Conservation (phyloP, 2,113 vertebrate species). For the Poeciliopsis retropinna region DNA sequence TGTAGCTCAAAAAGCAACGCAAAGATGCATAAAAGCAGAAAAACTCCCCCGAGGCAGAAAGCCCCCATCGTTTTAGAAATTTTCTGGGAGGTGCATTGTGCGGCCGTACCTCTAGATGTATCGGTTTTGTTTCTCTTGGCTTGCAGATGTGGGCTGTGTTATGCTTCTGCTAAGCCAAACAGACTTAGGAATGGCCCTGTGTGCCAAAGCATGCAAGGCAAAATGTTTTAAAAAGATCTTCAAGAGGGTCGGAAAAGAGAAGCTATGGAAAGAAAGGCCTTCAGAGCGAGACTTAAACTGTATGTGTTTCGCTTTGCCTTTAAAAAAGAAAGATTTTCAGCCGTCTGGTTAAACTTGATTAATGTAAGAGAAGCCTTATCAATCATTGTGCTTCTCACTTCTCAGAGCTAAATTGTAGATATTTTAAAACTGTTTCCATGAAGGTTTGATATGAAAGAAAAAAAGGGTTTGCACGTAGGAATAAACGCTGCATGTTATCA, state of each 20-base stretch:
- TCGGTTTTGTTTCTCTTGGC: slow-evolving; percentile 81
- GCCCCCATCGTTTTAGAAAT: slow-evolving; percentile 76
- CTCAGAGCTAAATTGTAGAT: neutral
- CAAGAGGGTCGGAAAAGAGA: slow-evolving; percentile 57
- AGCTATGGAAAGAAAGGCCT: slow-evolving; percentile 49
- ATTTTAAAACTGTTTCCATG: neutral
- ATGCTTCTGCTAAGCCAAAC: slow-evolving; percentile 79
- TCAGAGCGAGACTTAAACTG: slow-evolving; percentile 20
- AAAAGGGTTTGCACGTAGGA: slow-evolving; percentile 7
- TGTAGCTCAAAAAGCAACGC: slow-evolving; percentile 24
- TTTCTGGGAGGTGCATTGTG: slow-evolving; percentile 67
- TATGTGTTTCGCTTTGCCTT: slow-evolving; percentile 13
- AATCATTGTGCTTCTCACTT: neutral
- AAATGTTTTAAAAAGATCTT: slow-evolving; percentile 66
- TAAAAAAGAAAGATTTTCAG: neutral
- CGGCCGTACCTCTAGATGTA: slow-evolving; percentile 71
- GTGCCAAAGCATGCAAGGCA: slow-evolving; percentile 76
- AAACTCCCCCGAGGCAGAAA: slow-evolving; percentile 29
- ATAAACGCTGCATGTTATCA: neutral
- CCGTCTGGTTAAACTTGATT: slow-evolving; percentile 3
- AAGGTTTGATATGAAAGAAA: slow-evolving; percentile 2
- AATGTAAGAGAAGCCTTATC: neutral
- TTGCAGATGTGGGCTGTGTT: slow-evolving; percentile 59
- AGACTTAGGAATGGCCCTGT: slow-evolving; percentile 70
- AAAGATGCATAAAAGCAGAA: slow-evolving; percentile 24